These are phyloP conservation scores for Epinephelus malabaricus DNA, from an alignment of 2,797 vertebrate genomes.

Conservation along the genomic window DNA sequence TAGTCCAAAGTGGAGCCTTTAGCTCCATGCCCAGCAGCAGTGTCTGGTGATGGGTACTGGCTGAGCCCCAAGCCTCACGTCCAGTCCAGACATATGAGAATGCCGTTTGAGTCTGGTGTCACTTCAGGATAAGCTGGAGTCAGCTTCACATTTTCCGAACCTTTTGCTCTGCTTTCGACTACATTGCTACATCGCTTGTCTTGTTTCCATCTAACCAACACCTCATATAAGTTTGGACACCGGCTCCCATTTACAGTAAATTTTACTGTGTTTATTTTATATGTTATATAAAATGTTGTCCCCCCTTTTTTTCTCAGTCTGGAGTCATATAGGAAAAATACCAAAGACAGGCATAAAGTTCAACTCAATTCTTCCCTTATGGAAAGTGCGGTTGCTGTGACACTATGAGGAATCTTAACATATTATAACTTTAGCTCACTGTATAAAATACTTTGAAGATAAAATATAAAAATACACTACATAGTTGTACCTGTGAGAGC, in stretches of 20 bases:
- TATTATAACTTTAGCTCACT: neutral
- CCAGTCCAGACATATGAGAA: constrained; percentile 83
- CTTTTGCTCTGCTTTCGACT: constrained; percentile 60
- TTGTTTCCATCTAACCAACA: constrained; percentile 75
- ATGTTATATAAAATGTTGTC: constrained; percentile 27
- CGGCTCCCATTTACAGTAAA: constrained; percentile 61
- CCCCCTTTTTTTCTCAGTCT: constrained; percentile 29
- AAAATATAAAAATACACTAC: neutral
- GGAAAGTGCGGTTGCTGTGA: constrained; percentile 1
- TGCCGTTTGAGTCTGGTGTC: constrained; percentile 79
- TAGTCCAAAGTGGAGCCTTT: constrained; percentile 49
- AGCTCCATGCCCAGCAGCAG: constrained; percentile 58
- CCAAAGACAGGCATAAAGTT: neutral
- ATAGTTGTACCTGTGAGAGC: neutral
- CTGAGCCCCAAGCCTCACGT: constrained; percentile 74
- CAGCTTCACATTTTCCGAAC: constrained; percentile 71
- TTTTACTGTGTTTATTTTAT: constrained; percentile 64
- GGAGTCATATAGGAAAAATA: constrained; percentile 29
- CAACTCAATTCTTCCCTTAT: neutral
- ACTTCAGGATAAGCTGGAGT: constrained; percentile 80
- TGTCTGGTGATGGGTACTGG: constrained; percentile 79
- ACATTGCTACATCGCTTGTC: constrained; percentile 48
- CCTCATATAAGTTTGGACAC: constrained; percentile 72
- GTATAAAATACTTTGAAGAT: neutral
- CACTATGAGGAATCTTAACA: constrained; percentile 8